Evolutionary conservation across 2,113 vertebrate species (phyloP).

Genomic region (Indicator maculatus): DNA sequence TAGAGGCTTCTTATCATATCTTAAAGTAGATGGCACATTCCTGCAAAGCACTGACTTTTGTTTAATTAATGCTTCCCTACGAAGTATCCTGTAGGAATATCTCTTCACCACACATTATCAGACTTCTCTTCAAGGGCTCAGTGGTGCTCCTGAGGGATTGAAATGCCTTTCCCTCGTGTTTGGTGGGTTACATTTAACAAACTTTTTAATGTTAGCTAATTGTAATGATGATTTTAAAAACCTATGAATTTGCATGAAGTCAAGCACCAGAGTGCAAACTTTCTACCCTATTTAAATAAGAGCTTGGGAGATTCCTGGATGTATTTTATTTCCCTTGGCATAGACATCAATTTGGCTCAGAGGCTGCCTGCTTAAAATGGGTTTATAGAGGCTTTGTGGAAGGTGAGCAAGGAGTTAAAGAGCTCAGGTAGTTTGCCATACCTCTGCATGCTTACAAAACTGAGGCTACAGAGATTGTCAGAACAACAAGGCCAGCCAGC

Average conservation of each 20-base stretch:
- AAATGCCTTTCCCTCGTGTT: not conserved
- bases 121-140: not conserved
- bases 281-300: not conserved
- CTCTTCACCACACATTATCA: not conserved
- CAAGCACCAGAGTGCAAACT: not conserved
- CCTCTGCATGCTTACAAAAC: not conserved
- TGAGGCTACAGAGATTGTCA: rapidly evolving
- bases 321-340: not conserved
- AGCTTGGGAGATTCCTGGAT: rapidly evolving
- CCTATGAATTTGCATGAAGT: rapidly evolving
- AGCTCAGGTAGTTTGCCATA: not conserved
- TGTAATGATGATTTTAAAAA: not conserved
- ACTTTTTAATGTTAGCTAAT: not conserved
- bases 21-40: not conserved
- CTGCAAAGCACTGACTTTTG: not conserved
- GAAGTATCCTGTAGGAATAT: not conserved
- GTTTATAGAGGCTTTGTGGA: not conserved
- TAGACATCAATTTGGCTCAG: not conserved
- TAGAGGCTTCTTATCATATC: not conserved
- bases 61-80: not conserved
- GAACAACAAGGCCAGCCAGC: not conserved
- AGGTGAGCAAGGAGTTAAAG: not conserved
- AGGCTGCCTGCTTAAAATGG: not conserved
- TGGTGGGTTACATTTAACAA: not conserved
- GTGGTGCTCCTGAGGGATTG: not conserved